Evolutionary conservation across 1,140 invertebrate species (phyloP).

Genomic region (Choristoneura fumiferana): DNA sequence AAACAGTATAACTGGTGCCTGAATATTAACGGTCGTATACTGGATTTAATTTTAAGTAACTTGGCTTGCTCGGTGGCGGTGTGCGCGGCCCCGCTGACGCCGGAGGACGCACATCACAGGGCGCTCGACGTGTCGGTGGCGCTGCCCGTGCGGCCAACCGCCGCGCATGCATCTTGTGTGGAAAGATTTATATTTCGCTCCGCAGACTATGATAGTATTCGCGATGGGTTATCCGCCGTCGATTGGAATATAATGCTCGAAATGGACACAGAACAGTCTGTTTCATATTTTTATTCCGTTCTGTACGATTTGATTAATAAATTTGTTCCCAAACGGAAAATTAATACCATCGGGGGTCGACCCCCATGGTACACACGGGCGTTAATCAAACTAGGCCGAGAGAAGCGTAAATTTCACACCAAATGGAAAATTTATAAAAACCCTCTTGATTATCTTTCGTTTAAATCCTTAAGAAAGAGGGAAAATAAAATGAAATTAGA

Average conservation of each 20-base stretch:
- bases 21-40: background rate
- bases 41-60: background rate
- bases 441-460: background rate
- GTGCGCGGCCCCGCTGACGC: background rate
- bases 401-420: background rate
- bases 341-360: background rate
- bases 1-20: background rate
- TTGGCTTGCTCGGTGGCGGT: background rate
- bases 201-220: background rate
- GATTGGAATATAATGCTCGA: background rate
- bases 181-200: background rate
- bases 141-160: background rate
- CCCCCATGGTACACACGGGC: background rate
- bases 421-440: constrained; percentile 5
- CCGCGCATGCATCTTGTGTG: background rate
- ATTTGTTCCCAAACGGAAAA: background rate
- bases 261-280: background rate
- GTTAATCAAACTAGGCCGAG: background rate
- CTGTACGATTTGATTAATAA: background rate
- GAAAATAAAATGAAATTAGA: background rate
- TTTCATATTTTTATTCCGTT: background rate
- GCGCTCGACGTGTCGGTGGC: background rate
- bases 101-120: background rate
- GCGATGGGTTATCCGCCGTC: background rate
- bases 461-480: background rate